Conservation (phyloP, 2,797 vertebrate species). For the Nannoperca obscura region DNA sequence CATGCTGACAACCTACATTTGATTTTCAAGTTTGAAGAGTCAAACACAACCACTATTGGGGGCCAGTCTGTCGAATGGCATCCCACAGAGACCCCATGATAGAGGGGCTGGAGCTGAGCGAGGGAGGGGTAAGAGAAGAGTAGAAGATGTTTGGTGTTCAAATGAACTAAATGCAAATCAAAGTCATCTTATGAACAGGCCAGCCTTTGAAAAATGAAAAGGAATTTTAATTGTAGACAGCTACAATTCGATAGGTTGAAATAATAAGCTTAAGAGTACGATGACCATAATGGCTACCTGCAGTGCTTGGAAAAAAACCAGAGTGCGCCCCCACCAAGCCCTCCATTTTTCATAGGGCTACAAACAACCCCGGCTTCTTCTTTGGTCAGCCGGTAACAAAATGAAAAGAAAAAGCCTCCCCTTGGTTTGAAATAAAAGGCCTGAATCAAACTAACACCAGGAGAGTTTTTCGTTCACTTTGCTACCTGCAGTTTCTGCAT, state of each 20-base stretch:
- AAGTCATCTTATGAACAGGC: slow-evolving; percentile 75
- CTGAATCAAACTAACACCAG: slow-evolving; percentile 88
- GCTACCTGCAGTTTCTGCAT: slow-evolving; percentile 92
- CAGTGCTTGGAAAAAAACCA: slow-evolving; percentile 86
- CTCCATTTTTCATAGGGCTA: slow-evolving; percentile 85
- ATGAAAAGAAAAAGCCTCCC: slow-evolving; percentile 86
- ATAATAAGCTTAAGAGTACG: slow-evolving; percentile 80
- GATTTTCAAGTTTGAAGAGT: slow-evolving; percentile 91
- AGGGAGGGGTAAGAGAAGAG: slow-evolving; percentile 58
- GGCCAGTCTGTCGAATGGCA: slow-evolving; percentile 91
- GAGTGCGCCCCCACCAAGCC: slow-evolving; percentile 81
- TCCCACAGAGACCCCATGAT: slow-evolving; percentile 90
- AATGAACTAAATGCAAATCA: slow-evolving; percentile 76
- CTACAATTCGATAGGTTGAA: slow-evolving; percentile 72
- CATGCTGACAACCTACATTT: slow-evolving; percentile 93
- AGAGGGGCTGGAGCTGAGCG: slow-evolving; percentile 65
- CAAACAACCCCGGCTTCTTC: slow-evolving; percentile 60
- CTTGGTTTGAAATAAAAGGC: slow-evolving; percentile 91
- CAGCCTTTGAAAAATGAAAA: slow-evolving; percentile 55
- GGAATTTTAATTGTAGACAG: slow-evolving; percentile 39
- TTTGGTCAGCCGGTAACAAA: slow-evolving; percentile 67
- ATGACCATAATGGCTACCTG: slow-evolving; percentile 89
- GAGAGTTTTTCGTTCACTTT: slow-evolving; percentile 89
- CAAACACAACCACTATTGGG: slow-evolving; percentile 91
- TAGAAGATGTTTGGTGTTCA: slow-evolving; percentile 75